Evolutionary conservation across 1,140 invertebrate genomes (phyloP).

Genomic region (Macrosteles quadrilineatus): DNA sequence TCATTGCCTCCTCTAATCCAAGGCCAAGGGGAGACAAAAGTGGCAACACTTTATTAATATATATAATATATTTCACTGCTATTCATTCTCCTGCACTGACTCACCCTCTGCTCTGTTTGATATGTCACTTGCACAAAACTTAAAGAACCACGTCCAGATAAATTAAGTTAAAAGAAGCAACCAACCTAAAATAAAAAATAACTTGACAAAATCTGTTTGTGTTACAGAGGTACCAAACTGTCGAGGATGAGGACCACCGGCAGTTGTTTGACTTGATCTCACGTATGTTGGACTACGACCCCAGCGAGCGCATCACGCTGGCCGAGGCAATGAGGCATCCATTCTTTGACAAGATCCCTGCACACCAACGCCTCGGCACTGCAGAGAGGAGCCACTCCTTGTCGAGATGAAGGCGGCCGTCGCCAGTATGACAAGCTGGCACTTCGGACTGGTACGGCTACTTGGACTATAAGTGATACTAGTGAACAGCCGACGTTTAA

Average conservation of each 20-base stretch:
- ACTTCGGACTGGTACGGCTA: constrained; percentile 16
- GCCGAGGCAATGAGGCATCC: constrained; percentile 88
- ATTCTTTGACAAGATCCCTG: constrained; percentile 86
- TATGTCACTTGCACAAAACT: no score
- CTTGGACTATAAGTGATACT: background rate
- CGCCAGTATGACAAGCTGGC: constrained; percentile 33
- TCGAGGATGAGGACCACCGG: constrained; percentile 86
- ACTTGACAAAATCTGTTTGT: no score
- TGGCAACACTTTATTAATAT: no score
- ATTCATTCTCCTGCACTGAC: no score
- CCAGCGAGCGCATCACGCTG: constrained; percentile 83
- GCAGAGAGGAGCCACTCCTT: constrained; percentile 62
- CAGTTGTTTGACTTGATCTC: constrained; percentile 93
- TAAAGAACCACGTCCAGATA: no score
- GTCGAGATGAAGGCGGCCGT: constrained; percentile 54
- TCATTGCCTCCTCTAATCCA: no score
- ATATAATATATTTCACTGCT: no score
- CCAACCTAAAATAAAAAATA: no score
- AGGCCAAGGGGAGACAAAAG: no score
- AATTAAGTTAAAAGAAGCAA: no score
- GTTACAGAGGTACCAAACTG: constrained; percentile 85
- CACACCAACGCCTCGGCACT: constrained; percentile 64
- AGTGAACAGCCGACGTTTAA: no score
- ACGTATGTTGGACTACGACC: constrained; percentile 97
- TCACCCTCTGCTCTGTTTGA: no score